A percentile compares a stretch with the other conserved stretches of the same genome.
Conservation (phyloP, 1,140 invertebrate genomes). For the Ips typographus region DNA sequence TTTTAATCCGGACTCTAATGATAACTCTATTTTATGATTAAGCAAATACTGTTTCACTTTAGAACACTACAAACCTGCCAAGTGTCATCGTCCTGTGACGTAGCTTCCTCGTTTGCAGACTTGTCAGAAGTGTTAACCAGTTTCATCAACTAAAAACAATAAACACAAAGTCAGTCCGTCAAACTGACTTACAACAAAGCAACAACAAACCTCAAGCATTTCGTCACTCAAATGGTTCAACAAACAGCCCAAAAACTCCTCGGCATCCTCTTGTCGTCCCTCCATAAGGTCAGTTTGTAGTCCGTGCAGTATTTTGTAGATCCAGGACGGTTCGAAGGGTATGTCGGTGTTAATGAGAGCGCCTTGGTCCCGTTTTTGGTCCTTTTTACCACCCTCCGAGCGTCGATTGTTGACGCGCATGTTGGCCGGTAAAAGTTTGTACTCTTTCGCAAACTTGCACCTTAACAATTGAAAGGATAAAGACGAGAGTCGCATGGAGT, state of each 20-base stretch:
- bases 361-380: slow-evolving; percentile 54
- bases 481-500: no score
- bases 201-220: slow-evolving; percentile 76
- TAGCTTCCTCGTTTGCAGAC: background rate
- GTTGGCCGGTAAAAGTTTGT: slow-evolving; percentile 61
- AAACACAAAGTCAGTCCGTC: background rate
- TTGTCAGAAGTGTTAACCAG: slow-evolving; percentile 52
- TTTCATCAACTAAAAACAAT: slow-evolving; percentile 64
- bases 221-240: slow-evolving; percentile 94
- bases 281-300: slow-evolving; percentile 72
- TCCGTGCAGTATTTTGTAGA: slow-evolving; percentile 80
- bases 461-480: slow-evolving; percentile 46
- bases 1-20: no score
- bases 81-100: slow-evolving; percentile 2
- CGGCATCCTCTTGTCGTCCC: slow-evolving; percentile 91
- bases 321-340: slow-evolving; percentile 79
- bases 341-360: slow-evolving; percentile 59
- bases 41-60: background rate
- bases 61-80: slow-evolving; percentile 64
- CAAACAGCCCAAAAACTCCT: slow-evolving; percentile 90
- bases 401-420: slow-evolving; percentile 52
- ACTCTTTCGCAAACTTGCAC: slow-evolving; percentile 69
- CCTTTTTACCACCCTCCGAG: slow-evolving; percentile 50
- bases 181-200: background rate
- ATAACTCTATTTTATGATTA: background rate